phyloP scores from a whole-genome alignment of 2,888 invertebrate species.

The Pteria penguin region DNA sequence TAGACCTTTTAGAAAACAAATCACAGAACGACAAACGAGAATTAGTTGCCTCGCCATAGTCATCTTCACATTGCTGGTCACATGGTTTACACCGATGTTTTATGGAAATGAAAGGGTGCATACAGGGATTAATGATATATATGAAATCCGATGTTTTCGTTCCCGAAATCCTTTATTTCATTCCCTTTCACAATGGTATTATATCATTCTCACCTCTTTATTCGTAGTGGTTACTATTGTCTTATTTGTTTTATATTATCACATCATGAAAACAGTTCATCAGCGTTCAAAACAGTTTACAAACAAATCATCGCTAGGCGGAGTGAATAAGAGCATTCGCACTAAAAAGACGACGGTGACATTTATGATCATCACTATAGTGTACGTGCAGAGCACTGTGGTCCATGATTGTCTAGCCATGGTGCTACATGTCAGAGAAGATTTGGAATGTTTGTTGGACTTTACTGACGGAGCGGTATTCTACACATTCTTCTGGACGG shows the following conservation, averaged over 20 bases:
- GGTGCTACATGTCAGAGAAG: slow-evolving; percentile 15
- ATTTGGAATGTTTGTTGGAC: slow-evolving; percentile 30
- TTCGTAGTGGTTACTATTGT: slow-evolving; percentile 9
- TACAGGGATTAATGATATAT: neutral
- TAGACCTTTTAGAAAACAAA: slow-evolving; percentile 48
- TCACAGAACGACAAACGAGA: slow-evolving; percentile 23
- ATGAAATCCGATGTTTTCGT: slow-evolving; percentile 16
- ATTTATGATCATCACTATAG: slow-evolving; percentile 30
- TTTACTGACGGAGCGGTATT: slow-evolving; percentile 34
- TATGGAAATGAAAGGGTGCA: slow-evolving; percentile 22
- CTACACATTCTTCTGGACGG: slow-evolving; percentile 38
- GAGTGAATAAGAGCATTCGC: slow-evolving; percentile 5
- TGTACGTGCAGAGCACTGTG: slow-evolving; percentile 26
- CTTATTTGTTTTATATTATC: slow-evolving; percentile 15
- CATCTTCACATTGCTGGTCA: slow-evolving; percentile 1
- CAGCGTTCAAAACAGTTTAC: slow-evolving; percentile 18
- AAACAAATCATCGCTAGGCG: neutral
- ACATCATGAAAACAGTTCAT: slow-evolving; percentile 25
- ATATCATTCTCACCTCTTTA: slow-evolving; percentile 25
- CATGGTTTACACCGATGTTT: slow-evolving; percentile 24
- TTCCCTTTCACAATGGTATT: slow-evolving; percentile 20
- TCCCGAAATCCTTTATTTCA: neutral
- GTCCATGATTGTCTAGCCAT: slow-evolving; percentile 33
- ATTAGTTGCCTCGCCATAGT: slow-evolving; percentile 17
- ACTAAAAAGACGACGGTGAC: slow-evolving; percentile 37